Conservation (phyloP, 2,113 vertebrate genomes). For the Choloepus hoffmanni region DNA sequence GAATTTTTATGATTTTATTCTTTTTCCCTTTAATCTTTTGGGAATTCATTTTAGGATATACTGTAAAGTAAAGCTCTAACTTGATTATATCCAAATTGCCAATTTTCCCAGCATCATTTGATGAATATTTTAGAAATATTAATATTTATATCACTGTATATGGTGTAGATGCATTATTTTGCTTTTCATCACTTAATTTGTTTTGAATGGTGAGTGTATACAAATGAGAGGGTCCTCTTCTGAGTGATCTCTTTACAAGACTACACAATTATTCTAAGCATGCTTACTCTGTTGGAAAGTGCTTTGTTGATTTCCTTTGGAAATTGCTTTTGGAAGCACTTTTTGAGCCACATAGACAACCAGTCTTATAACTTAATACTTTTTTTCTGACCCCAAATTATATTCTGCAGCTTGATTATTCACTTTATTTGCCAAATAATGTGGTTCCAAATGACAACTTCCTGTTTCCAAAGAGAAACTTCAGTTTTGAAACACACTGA, state of each 20-base stretch:
- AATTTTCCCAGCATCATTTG: slow-evolving; percentile 28
- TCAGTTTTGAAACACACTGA: not conserved
- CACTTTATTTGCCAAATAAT: slow-evolving; percentile 36
- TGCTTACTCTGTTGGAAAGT: slow-evolving; percentile 34
- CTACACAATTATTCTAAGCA: slow-evolving; percentile 40
- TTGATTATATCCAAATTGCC: slow-evolving; percentile 36
- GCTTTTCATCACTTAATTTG: slow-evolving; percentile 5
- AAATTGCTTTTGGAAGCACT: slow-evolving; percentile 51
- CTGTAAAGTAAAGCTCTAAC: not conserved
- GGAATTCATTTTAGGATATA: slow-evolving; percentile 34
- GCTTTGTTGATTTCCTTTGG: slow-evolving; percentile 63
- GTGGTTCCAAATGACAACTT: slow-evolving; percentile 46
- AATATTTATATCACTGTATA: not conserved
- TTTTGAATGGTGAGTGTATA: slow-evolving; percentile 14
- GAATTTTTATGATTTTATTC: slow-evolving; percentile 1
- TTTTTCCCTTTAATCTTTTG: slow-evolving; percentile 2
- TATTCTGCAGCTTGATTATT: not conserved
- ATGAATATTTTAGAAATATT: slow-evolving; percentile 58
- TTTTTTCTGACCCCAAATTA: slow-evolving; percentile 12
- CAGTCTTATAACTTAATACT: slow-evolving; percentile 51
- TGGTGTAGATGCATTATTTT: not conserved
- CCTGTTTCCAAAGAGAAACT: slow-evolving; percentile 48
- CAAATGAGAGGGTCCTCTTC: not conserved
- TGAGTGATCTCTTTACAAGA: slow-evolving; percentile 45
- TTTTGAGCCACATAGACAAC: slow-evolving; percentile 62